Conservation (phyloP, 2,113 vertebrate species). For the Micromys minutus region DNA sequence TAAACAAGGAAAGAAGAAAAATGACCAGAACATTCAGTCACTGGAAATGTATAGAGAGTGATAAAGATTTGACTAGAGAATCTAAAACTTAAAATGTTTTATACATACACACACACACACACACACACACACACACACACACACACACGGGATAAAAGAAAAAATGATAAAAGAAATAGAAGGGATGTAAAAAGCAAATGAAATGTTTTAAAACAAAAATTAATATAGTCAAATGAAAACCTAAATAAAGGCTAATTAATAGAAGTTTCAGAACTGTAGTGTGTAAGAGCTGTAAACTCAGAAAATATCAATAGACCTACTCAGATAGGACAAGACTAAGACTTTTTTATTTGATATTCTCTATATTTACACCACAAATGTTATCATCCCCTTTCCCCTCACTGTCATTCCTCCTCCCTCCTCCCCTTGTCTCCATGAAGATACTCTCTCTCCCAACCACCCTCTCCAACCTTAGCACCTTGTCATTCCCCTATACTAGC, state of each 20-base stretch:
- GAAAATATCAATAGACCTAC: neutral
- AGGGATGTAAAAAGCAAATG: neutral
- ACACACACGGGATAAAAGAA: neutral
- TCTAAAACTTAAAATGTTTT: neutral
- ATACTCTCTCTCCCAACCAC: no score
- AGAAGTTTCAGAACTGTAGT: neutral
- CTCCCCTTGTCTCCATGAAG: no score
- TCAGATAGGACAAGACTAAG: neutral
- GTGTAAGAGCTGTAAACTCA: neutral
- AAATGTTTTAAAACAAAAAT: neutral
- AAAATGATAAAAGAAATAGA: slow-evolving; percentile 24
- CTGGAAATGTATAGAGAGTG: neutral
- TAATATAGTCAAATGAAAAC: neutral
- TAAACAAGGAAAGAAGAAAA: neutral
- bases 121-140: no score
- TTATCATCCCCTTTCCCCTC: no score
- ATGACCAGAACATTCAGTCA: neutral
- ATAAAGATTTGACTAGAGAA: neutral
- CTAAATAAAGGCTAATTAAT: neutral
- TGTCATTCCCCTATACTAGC: no score
- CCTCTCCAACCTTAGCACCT: no score
- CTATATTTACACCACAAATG: no score
- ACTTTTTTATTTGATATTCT: no score
- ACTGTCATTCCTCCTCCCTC: no score
- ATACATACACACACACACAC: no score